Conservation (phyloP, 1,140 invertebrate genomes). For the Panagrolaimus sp. region DNA sequence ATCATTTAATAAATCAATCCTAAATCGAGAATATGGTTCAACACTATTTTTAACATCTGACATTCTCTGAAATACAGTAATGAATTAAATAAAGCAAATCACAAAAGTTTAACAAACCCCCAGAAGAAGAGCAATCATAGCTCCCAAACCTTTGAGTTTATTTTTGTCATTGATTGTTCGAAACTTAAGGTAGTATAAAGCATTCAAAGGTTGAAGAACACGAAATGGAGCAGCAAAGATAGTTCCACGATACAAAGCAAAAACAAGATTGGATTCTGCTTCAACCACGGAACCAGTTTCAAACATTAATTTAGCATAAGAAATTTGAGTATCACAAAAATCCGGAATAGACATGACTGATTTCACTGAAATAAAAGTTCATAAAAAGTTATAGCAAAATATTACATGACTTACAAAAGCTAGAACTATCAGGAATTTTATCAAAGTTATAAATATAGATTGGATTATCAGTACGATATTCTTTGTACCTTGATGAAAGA, state of each 20-base stretch:
- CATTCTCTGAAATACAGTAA: neutral
- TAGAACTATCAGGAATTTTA: neutral
- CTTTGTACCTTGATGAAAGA: too few species aligned
- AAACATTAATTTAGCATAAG: neutral
- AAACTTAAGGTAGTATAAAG: neutral
- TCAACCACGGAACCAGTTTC: neutral
- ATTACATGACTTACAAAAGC: neutral
- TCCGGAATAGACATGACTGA: neutral
- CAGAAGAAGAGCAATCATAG: neutral
- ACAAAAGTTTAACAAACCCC: too few species aligned
- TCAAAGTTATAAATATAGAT: neutral
- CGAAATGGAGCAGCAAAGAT: neutral
- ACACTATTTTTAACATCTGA: neutral
- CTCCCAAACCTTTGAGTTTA: neutral
- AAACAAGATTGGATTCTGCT: neutral
- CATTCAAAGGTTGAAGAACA: neutral
- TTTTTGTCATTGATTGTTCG: neutral
- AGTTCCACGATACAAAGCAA: neutral
- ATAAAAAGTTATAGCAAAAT: neutral
- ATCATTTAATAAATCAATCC: neutral
- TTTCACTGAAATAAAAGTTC: neutral
- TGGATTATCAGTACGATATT: too few species aligned
- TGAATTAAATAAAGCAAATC: too few species aligned
- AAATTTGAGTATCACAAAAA: neutral
- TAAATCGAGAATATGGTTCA: neutral